phyloP scores from a whole-genome alignment of 1,140 invertebrate species.

The Hesperophylax magnus region DNA sequence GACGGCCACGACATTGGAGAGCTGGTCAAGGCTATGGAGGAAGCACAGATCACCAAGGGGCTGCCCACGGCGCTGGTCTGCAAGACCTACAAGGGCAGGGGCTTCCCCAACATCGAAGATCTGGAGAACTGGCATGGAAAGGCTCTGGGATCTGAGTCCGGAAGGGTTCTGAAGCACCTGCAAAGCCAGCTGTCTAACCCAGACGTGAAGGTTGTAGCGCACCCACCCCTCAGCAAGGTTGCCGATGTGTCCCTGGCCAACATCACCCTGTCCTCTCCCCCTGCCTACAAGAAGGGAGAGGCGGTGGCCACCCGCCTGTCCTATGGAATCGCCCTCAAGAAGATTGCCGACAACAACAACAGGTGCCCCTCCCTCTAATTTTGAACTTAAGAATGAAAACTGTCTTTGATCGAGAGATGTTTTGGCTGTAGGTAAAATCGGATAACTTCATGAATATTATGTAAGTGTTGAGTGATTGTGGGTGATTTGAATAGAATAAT shows the following conservation, averaged over 20 bases:
- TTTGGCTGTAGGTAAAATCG: too few species aligned
- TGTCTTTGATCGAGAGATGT: too few species aligned
- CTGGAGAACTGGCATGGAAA: slow-evolving; percentile 98
- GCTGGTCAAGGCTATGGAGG: slow-evolving; percentile 89
- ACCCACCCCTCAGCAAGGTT: slow-evolving; percentile 74
- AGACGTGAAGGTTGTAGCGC: slow-evolving; percentile 54
- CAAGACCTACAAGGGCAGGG: slow-evolving; percentile 96
- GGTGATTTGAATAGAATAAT: too few species aligned
- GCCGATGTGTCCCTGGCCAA: slow-evolving; percentile 81
- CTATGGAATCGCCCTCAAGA: slow-evolving; percentile 94
- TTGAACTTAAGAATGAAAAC: too few species aligned
- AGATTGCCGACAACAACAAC: slow-evolving; percentile 86
- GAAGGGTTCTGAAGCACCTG: slow-evolving; percentile 82
- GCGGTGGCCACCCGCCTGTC: slow-evolving; percentile 92
- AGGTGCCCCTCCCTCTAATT: slow-evolving; percentile 59
- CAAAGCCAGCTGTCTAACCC: slow-evolving; percentile 76
- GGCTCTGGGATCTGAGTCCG: slow-evolving; percentile 87
- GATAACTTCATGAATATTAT: too few species aligned
- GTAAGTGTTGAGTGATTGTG: too few species aligned
- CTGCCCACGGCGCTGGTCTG: slow-evolving; percentile 95
- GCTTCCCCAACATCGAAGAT: slow-evolving; percentile 92
- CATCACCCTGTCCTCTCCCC: slow-evolving; percentile 86
- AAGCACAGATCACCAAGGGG: slow-evolving; percentile 82
- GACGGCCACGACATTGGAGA: slow-evolving; percentile 97
- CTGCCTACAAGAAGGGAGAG: slow-evolving; percentile 87